These are phyloP conservation scores for Theretra japonica DNA, from an alignment of 2,888 invertebrate species.

Conservation along the genomic window DNA sequence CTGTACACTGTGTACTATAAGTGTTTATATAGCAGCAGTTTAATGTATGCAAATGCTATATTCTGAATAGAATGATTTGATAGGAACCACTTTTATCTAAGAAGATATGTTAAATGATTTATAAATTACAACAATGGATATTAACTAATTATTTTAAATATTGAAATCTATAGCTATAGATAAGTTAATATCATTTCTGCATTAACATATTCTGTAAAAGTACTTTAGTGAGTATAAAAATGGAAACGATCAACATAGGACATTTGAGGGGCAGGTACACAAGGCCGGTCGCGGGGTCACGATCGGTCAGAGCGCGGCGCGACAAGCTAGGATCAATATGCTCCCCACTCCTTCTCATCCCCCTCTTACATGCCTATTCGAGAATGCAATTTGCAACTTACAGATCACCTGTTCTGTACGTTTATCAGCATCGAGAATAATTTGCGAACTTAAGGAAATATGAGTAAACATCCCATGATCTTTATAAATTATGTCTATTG, in stretches of 20 bases:
- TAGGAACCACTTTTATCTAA: too few relatives aligned
- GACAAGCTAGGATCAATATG: constrained; percentile 76
- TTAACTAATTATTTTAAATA: too few relatives aligned
- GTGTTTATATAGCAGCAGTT: neutral
- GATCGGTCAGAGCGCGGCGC: constrained; percentile 79
- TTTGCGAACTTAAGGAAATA: too few relatives aligned
- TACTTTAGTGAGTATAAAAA: constrained; percentile 22
- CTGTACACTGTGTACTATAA: neutral
- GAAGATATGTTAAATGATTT: too few relatives aligned
- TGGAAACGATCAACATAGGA: constrained; percentile 36
- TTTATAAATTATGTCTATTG: too few relatives aligned
- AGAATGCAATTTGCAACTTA: constrained; percentile 65
- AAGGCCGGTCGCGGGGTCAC: constrained; percentile 73
- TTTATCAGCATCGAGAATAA: too few relatives aligned
- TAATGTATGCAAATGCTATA: neutral
- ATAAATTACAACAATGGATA: too few relatives aligned
- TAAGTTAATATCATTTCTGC: neutral
- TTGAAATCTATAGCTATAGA: too few relatives aligned
- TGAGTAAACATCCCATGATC: too few relatives aligned
- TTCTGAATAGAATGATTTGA: neutral
- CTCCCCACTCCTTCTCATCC: constrained; percentile 54
- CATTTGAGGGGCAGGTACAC: constrained; percentile 50
- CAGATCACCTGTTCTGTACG: constrained; percentile 42
- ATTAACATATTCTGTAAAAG: neutral
- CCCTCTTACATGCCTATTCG: constrained; percentile 45